Percentiles rank a stretch among this genome's conserved stretches.
These are phyloP conservation scores for Clarias pachynema DNA, from an alignment of 2,797 vertebrate genomes.

Conservation along the genomic window DNA sequence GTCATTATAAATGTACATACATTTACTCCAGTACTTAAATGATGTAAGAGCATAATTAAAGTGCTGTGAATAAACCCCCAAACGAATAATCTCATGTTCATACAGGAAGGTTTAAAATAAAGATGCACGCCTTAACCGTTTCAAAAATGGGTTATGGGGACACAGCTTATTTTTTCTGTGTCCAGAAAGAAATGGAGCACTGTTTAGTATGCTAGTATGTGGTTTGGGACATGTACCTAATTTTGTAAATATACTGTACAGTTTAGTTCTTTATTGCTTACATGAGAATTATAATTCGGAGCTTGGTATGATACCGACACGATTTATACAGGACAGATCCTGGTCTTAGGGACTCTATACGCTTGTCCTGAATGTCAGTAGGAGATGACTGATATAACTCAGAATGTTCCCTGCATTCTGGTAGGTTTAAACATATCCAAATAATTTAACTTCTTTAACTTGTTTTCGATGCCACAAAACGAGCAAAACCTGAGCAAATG, in stretches of 20 bases:
- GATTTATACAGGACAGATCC: neutral
- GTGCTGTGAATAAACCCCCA: neutral
- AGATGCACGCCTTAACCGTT: neutral
- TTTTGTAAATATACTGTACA: neutral
- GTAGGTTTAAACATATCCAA: neutral
- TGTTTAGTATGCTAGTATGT: neutral
- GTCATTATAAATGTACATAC: neutral
- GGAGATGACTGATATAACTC: neutral
- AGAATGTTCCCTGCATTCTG: neutral
- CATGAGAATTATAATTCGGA: neutral
- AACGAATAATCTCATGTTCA: no score
- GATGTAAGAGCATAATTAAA: neutral
- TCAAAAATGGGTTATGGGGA: slow-evolving; percentile 16
- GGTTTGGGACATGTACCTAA: neutral
- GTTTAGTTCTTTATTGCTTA: neutral
- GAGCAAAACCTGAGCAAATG: neutral
- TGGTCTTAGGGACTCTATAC: neutral
- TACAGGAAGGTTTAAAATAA: neutral
- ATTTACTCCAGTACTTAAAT: neutral
- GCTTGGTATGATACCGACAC: neutral
- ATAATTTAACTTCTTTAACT: neutral
- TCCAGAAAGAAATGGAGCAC: slow-evolving; percentile 5
- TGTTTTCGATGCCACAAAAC: neutral
- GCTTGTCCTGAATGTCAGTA: neutral
- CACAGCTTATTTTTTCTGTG: neutral